Base-by-base conservation (phyloP, 1,140 invertebrate species). In the Drosophila albomicans region DNA sequence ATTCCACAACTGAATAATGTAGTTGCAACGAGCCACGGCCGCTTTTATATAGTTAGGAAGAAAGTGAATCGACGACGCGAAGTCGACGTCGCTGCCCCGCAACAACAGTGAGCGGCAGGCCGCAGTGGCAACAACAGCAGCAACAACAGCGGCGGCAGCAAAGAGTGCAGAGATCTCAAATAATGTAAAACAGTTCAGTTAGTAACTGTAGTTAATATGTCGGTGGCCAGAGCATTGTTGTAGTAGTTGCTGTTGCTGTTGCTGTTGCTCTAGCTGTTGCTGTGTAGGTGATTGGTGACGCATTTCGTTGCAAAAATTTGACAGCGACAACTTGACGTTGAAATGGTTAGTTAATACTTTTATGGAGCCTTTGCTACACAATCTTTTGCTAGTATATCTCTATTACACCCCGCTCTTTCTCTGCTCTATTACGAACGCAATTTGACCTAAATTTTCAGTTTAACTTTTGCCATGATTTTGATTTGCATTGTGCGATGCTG, bases 21-120 rank as follows among this genome's bases (percentile, higher is more conserved):
- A 69, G 78, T 81, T 90, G 85, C 79, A 92, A 81, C 78, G 57
- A 78, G 79, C 81, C 82, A 70, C 63, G 56, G 78, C 58, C 38
- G 91, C 91, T 92, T 92, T 91, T 92, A 92, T 92, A 92, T 92
- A 80, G 76, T 92, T 91, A 91, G 91, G 85, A 92, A 92, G 91
- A 92, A 92, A 92, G 91, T 89, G 70, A 77, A 69, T 61, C 74
- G 61, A 63, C 57, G 15, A 63, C 57, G 15, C 57, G 15, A 45
- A 59, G 66, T 20, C 28, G 56, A 38, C 30, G 58, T 28, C 3
- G 65, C 43, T 51, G 65, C 49, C 45, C 56, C 32, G 41, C 66
- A 25, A 25, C 20, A 25, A 25, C 20, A 79, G 64, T 38, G 67
- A 45, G 56, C 51, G 35, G 62, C 61, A 48, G 65, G 56, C 51